Base-by-base conservation (phyloP, 2,888 invertebrate genomes). In the Oconnorella tubifera region DNA sequence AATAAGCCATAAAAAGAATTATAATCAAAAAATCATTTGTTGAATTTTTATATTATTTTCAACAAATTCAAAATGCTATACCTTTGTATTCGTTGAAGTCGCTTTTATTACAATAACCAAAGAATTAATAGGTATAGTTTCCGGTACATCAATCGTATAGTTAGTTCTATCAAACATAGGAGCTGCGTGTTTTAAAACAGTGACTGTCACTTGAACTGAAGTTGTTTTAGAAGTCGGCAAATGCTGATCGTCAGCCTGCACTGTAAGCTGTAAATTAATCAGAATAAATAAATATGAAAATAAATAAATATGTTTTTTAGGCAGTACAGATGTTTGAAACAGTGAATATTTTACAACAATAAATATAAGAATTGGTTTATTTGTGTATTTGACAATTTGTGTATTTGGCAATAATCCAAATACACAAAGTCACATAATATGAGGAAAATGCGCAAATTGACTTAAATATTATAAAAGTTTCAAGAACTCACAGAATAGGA, bases 401-500 rank as follows among this genome's bases (percentile, higher is more conserved):
- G n/a, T n/a, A n/a, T n/a, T n/a, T n/a, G n/a, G n/a, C n/a, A n/a
- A n/a, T n/a, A n/a, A n/a, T n/a, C n/a, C n/a, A n/a, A n/a, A n/a
- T n/a, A n/a, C n/a, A n/a, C n/a, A n/a, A n/a, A n/a, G n/a, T n/a
- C n/a, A n/a, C n/a, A n/a, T n/a, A n/a, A n/a, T n/a, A n/a, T n/a
- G n/a, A n/a, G n/a, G n/a, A n/a, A n/a, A n/a, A n/a, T n/a, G n/a
- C n/a, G n/a, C n/a, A n/a, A n/a, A n/a, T n/a, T n/a, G n/a, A n/a
- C n/a, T n/a, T n/a, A n/a, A n/a, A n/a, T n/a, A n/a, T n/a, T n/a
- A n/a, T n/a, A n/a, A n/a, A n/a, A n/a, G n/a, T n/a, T n/a, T n/a
- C n/a, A n/a, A n/a, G n/a, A n/a, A n/a, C 74, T 65, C 68, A 77
- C 76, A 32, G 74, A 72, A 62, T 73, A 76, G 59, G 72, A 71